Evolutionary conservation across 2,888 invertebrate species (phyloP).

Genomic region (Andrena minutula): DNA sequence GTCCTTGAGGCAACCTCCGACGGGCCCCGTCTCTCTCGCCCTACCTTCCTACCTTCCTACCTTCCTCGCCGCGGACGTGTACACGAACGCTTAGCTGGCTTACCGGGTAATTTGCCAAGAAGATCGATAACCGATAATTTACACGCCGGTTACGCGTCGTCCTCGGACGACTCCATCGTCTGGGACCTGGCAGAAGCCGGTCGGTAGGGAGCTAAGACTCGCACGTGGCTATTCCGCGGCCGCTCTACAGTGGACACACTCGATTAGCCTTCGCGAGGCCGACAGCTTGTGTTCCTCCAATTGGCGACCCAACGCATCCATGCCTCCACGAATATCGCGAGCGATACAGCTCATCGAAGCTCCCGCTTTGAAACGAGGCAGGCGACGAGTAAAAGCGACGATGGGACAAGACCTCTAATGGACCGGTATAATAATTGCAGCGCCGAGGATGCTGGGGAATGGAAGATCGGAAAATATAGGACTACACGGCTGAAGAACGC

Average conservation of each 20-base stretch:
- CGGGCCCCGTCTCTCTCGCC: not conserved
- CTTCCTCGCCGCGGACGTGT: not conserved
- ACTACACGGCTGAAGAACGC: not conserved
- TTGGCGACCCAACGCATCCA: no score
- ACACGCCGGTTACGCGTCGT: constrained; percentile 57
- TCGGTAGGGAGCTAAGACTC: not conserved
- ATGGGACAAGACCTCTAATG: constrained; percentile 1
- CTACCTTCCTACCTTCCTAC: not conserved
- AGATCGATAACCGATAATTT: constrained; percentile 73
- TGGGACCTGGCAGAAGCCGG: constrained; percentile 23
- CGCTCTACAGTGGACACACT: no score
- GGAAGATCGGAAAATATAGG: constrained; percentile 19
- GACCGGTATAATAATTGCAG: constrained; percentile 13
- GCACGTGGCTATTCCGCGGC: constrained; percentile 29
- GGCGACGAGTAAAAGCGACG: not conserved
- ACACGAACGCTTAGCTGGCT: constrained; percentile 32
- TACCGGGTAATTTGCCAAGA: constrained; percentile 64
- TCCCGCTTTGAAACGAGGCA: not conserved
- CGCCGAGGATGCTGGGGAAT: not conserved
- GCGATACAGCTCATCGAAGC: no score
- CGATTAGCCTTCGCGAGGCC: constrained; percentile 5
- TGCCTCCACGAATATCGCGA: no score
- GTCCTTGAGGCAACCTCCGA: constrained; percentile 48
- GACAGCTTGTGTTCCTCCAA: not conserved
- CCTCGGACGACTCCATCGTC: constrained; percentile 59